A percentile compares a stretch with the other conserved stretches of the same genome.
Evolutionary conservation across 2,888 invertebrate species (phyloP).

Genomic region (Romanomermis culicivorax): DNA sequence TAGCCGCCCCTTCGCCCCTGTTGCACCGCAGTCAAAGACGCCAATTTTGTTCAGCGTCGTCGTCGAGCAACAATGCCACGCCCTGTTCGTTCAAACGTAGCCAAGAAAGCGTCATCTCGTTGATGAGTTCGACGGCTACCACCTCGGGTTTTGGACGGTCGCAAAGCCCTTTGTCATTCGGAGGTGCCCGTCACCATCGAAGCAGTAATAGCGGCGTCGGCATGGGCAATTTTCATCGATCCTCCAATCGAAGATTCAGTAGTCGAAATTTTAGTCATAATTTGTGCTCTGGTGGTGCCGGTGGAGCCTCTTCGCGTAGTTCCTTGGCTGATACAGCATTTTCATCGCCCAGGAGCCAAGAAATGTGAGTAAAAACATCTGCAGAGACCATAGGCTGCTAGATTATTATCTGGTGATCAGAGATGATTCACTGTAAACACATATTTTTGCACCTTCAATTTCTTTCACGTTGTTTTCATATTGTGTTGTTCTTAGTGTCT

Average conservation of each 20-base stretch:
- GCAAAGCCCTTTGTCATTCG: background rate
- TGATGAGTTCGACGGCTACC: conserved; percentile 8
- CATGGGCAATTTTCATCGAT: background rate
- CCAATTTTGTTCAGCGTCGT: no score
- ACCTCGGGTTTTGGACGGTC: background rate
- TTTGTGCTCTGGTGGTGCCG: background rate
- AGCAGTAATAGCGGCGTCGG: background rate
- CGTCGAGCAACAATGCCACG: background rate
- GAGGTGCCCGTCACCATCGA: background rate
- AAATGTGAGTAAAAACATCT: no score
- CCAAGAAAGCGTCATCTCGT: conserved; percentile 9
- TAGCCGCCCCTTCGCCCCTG: background rate
- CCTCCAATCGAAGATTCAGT: background rate
- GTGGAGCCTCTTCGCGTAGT: background rate
- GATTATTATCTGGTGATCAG: no score
- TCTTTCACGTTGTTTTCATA: no score
- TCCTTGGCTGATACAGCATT: background rate
- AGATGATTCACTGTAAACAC: no score
- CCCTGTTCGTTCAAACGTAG: background rate
- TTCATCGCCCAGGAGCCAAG: no score
- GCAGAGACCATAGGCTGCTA: no score
- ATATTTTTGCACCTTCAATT: no score
- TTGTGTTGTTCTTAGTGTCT: no score
- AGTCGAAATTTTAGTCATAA: background rate
- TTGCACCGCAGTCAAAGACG: no score